Base-by-base conservation (phyloP, 2,113 vertebrate species). In the Rattus norvegicus region DNA sequence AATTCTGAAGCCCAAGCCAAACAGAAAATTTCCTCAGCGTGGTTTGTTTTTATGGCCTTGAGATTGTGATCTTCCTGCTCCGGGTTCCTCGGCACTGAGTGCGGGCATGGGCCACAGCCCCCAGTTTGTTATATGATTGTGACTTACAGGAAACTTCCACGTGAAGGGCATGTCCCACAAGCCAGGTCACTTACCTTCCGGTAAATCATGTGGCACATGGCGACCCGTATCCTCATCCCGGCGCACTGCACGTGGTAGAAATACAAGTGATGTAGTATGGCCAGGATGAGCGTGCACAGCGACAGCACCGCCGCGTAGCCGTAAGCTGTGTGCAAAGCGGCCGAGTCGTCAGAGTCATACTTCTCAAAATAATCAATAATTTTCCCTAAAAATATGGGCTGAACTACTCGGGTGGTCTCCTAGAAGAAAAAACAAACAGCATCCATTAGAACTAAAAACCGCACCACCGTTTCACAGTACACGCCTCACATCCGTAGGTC, bases 201-300 rank as follows among this genome's bases (percentile, higher is more conserved):
- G 94, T 99, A 99, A 98, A 99, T 99, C 99, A 99, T 99, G 95
- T 99, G 99, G 93, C 99, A 99, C 99, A 99, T 98, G 61, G 99
- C 99, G 24, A 99, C 98, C 69, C 99, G 97, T 52, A 99, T 98
- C 98, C 98, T 99, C 99, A 99, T 99, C 96, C 99, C 99, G 1
- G 98, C 95, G 59, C 99, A 98, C 97, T 99, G 99, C 3, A 99
- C 99, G 0, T 99, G 98, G 88, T 99, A 99, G 94, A 99, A 99
- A 97, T 99, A 99, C 5, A 99, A 95, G 91, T 99, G 99, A 63
- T 99, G 99, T 52, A 99, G 63, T 8, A 99, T 59, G 2, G 99
- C 99, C 96, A 99, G 95, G 28, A 98, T 0, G 1, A 99, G 95
- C 0, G 99, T 98, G 93, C 98, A 99, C 65, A 98, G 5, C 1